Base-by-base conservation (phyloP, 2,113 vertebrate genomes). In the Cyprinodon tularosa region DNA sequence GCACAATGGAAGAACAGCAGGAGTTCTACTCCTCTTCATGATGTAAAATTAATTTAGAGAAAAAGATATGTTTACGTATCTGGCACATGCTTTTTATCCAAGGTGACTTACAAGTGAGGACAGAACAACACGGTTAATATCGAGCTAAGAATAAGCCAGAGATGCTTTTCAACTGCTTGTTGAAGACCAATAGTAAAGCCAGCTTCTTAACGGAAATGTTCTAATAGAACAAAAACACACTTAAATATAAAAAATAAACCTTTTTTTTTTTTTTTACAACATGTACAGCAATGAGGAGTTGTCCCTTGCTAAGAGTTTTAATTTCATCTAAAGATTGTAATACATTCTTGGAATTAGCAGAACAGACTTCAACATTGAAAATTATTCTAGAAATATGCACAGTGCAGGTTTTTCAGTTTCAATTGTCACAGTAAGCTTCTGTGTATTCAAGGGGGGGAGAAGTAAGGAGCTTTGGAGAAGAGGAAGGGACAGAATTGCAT, bases 401-500 rank as follows among this genome's bases (percentile, higher is more conserved):
- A 22, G 48, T 59, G 77, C 66, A 67, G 68, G 42, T 66, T 83
- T 76, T 42, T 45, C 15, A 45, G 40, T 59, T 80, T 59, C 62
- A 17, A 61, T 71, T 74, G 39, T 47, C 29, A 29, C 29, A 29
- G 29, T 74, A 79, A 86, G 84, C 66, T 74, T 76, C 73, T 72
- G 66, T 85, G 80, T 77, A 77, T 78, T 72, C 74, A 80, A 76
- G 20, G 42, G 66, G 77, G 59, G 57, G 53, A 50, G 61, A 72
- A 67, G 71, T 67, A 80, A 82, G 77, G 74, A 44, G 82, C 63
- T 80, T 71, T 80, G 53, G 66, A 59, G 76, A 40, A 76, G 42
- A 72, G 38, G 50, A 50, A 80, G 62, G 38, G 66, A 76, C 78
- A 75, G 65, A 81, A 82, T 88, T 82, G 29, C 86, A 82, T 85